Evolutionary conservation across 2,113 vertebrate genomes (phyloP), one percentile per base, ranked within the genome.

Genomic region (Lampris megalopsis): DNA sequence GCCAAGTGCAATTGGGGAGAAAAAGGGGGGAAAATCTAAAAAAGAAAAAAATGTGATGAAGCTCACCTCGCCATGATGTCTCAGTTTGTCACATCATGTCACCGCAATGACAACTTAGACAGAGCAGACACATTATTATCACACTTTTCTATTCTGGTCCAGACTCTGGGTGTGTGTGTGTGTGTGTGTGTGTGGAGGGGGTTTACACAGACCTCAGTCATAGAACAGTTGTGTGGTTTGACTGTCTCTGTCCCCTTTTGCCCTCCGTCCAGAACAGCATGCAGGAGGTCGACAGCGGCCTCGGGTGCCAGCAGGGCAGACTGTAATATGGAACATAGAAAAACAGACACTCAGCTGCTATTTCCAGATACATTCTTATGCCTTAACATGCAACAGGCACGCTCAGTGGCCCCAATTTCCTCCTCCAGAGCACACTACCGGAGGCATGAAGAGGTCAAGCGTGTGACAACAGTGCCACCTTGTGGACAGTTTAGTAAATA

Each of bases 201-300:
- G 73, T 60, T 24, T 24, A 62, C 57, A 54, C 54, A 81, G 79
- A 77, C 72, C 83, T 79, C 73, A 83, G 80, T 85, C 83, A 79
- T 61, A 63, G 50, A 58, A 5, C 75, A 73, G 69, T 47, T 56
- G 63, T 67, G 24, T 53, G 24, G 72, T 83, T 78, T 71, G 63
- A 83, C 80, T 87, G 76, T 56, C 41, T 52, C 47, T 61, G 71
- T 71, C 71, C 69, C 60, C 72, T 70, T 68, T 52, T 79, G 64
- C 66, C 75, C 2, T 9, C 50, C 7, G 13, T 75, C 75, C 77
- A 83, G 76, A 68, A 79, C 82, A 61, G 70, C 75, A 83, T 84
- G 87, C 80, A 84, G 77, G 80, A 87, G 83, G 86, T 77, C 92
- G 91, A 91, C 92, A 93, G 92, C 84, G 73, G 90, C 92, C 91